phyloP scores from a whole-genome alignment of 2,888 invertebrate species.

The Cryptus viduatorius region DNA sequence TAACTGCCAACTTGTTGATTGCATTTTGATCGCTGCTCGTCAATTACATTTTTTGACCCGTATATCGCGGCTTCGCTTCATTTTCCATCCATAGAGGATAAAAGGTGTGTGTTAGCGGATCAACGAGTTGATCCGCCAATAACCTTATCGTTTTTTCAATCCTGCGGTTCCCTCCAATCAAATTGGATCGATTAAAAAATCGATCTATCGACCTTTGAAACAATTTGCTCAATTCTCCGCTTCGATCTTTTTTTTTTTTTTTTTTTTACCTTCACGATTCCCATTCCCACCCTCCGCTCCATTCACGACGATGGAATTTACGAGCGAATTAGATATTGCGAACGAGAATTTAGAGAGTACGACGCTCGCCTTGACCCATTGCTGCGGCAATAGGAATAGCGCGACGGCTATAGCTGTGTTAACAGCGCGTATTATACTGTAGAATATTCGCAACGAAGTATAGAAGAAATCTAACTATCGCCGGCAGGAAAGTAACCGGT shows the following conservation, averaged over 20 bases:
- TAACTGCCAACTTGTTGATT: slow-evolving; percentile 19
- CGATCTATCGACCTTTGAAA: slow-evolving; percentile 16
- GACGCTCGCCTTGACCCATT: slow-evolving; percentile 70
- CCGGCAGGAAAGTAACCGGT: neutral
- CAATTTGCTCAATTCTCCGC: slow-evolving; percentile 5
- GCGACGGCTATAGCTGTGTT: neutral
- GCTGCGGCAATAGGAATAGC: slow-evolving; percentile 37
- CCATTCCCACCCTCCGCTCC: slow-evolving; percentile 15
- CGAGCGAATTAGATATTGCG: slow-evolving; percentile 60
- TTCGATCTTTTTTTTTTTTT: neutral
- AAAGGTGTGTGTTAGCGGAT: neutral
- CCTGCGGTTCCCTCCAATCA: neutral
- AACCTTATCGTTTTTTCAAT: neutral
- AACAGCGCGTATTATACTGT: neutral
- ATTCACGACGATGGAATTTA: slow-evolving; percentile 45
- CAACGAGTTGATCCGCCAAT: neutral
- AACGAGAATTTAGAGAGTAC: slow-evolving; percentile 69
- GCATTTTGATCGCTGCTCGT: slow-evolving; percentile 38
- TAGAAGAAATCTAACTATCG: neutral
- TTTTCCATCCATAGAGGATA: neutral
- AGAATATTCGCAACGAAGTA: neutral
- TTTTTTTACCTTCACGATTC: neutral
- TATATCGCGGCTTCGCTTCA: slow-evolving; percentile 14
- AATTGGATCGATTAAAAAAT: slow-evolving; percentile 15
- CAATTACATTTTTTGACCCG: slow-evolving; percentile 4